A percentile compares a stretch with the other conserved stretches of the same genome.
phyloP scores from a whole-genome alignment of 64 coral and sea anemone species.

The Montipora capricornis region DNA sequence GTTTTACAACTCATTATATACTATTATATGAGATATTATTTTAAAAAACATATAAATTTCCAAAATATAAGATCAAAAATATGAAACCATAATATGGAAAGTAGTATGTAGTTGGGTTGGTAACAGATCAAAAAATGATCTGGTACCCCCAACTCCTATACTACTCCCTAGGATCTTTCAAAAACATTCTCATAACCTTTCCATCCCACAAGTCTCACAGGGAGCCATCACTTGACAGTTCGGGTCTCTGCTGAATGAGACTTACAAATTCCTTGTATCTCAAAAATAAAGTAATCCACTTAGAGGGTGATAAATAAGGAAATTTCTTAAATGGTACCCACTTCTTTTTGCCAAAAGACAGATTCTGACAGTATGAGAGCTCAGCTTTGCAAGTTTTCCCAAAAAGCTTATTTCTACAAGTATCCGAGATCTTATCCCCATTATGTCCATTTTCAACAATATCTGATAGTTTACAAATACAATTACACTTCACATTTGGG shows the following conservation, averaged over 20 bases:
- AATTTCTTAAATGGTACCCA: constrained; percentile 12
- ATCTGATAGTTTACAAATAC: not conserved
- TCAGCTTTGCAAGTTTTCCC: not conserved
- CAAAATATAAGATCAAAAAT: too few species aligned
- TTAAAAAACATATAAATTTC: not conserved
- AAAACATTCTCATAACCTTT: not conserved
- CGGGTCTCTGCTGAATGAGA: not conserved
- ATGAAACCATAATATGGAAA: too few species aligned
- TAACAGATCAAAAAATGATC: too few species aligned
- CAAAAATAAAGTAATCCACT: constrained; percentile 15
- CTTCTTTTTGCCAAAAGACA: constrained; percentile 19
- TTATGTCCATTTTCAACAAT: not conserved
- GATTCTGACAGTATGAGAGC: not conserved
- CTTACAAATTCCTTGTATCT: not conserved
- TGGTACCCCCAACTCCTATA: too few species aligned
- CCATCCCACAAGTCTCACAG: constrained; percentile 26
- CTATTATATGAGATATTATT: not conserved
- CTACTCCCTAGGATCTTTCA: not conserved
- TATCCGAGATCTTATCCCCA: not conserved
- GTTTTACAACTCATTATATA: not conserved
- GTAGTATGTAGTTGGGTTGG: too few species aligned
- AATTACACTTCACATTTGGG: constrained; percentile 13
- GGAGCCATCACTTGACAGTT: not conserved
- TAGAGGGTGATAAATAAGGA: constrained; percentile 11
- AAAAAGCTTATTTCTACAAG: constrained; percentile 2